phyloP scores from a whole-genome alignment of 2,888 invertebrate species.

The Nymphalis c-album region DNA sequence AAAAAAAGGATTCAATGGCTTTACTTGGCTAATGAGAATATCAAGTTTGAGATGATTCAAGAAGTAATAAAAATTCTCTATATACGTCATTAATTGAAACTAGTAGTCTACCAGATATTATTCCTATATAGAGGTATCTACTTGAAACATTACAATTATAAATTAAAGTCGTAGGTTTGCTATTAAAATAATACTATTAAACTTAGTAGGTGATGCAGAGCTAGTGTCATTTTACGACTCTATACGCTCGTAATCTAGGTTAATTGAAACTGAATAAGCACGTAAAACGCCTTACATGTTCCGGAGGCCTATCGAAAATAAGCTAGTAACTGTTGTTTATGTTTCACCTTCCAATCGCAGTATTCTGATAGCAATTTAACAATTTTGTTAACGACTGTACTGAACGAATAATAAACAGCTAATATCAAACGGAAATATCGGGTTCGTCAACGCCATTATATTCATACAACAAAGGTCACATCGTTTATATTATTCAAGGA shows the following conservation, averaged over 20 bases:
- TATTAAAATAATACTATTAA: conserved; percentile 39
- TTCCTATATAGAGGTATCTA: background rate
- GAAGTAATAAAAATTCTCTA: no score
- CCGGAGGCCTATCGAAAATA: conserved; percentile 39
- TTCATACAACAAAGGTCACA: conserved; percentile 65
- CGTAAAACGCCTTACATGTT: conserved; percentile 40
- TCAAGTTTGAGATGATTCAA: no score
- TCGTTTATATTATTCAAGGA: conserved; percentile 51
- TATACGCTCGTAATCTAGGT: conserved; percentile 43
- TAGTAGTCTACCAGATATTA: no score
- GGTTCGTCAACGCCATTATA: conserved; percentile 66
- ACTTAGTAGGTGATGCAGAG: conserved; percentile 36
- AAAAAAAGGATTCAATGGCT: no score
- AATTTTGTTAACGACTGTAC: conserved; percentile 55
- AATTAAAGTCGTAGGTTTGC: conserved; percentile 12
- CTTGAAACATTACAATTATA: conserved; percentile 15
- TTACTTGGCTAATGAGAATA: no score
- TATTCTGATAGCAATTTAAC: conserved; percentile 36
- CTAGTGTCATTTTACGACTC: conserved; percentile 42
- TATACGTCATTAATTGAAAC: no score
- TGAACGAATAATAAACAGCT: conserved; percentile 58
- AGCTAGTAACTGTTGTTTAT: conserved; percentile 37
- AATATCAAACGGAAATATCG: conserved; percentile 73
- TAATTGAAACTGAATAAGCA: conserved; percentile 45
- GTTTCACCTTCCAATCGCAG: conserved; percentile 33